Conservation (phyloP, 2,888 invertebrate genomes). For the Drosophila mettleri region DNA sequence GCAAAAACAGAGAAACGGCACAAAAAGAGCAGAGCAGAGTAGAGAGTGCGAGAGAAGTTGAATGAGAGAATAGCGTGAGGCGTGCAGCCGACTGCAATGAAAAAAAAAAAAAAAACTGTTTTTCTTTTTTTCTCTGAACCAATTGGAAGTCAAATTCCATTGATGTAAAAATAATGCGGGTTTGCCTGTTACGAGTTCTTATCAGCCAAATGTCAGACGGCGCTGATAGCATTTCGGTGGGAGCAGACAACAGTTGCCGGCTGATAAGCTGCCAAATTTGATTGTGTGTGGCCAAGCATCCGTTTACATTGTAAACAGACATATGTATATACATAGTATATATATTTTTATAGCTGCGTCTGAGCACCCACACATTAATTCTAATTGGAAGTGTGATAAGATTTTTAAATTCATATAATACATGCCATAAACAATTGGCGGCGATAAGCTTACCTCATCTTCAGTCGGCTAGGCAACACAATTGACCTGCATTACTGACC, state of each 20-base stretch:
- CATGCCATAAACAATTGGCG: conserved; percentile 12
- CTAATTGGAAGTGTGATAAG: conserved; percentile 1
- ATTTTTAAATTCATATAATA: not conserved
- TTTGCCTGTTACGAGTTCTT: conserved; percentile 32
- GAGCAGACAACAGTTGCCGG: conserved; percentile 17
- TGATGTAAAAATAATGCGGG: conserved; percentile 27
- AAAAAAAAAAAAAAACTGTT: conserved; percentile 2
- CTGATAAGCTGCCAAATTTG: conserved; percentile 43
- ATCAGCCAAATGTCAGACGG: conserved; percentile 51
- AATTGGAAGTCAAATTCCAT: conserved; percentile 31
- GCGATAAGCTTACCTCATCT: conserved; percentile 10
- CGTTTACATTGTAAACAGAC: conserved; percentile 39
- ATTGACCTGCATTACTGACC: conserved; percentile 58
- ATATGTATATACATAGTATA: too few species aligned
- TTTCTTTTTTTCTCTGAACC: conserved; percentile 7
- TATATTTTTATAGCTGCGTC: conserved; percentile 4
- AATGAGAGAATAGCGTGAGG: conserved; percentile 1
- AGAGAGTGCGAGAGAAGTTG: conserved; percentile 3
- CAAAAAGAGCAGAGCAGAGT: conserved; percentile 32
- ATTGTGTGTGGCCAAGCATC: conserved; percentile 30
- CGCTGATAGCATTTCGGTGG: conserved; percentile 43
- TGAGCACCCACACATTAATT: conserved; percentile 7
- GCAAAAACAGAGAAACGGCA: conserved; percentile 38
- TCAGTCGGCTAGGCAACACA: conserved; percentile 12
- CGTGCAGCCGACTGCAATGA: conserved; percentile 1